Base-by-base conservation (phyloP, 2,113 vertebrate species). In the Pteruthius melanotis region DNA sequence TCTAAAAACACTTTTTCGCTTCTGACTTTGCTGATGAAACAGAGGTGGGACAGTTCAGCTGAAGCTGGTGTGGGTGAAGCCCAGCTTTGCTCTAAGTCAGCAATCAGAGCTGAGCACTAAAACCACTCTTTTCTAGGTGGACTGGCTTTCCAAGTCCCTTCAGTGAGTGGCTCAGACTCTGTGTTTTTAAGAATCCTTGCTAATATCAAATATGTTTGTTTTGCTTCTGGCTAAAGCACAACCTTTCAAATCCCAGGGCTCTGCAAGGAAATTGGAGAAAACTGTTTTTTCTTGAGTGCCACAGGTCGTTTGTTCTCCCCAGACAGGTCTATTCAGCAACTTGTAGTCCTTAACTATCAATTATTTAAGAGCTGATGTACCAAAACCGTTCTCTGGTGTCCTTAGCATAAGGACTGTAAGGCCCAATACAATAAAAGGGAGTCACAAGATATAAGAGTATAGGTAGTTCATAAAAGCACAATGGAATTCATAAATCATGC, bases 401-500 rank as follows among this genome's bases (percentile, higher is more conserved):
- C 80, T 89, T 93, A 92, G 80, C 60, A 31, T 93, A 91, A 77
- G 77, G 87, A 87, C 83, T 12, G 13, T 23, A 37, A 94, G 94
- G 86, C 83, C 71, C 71, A 93, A 49, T 40, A 78, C 91, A 97
- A 95, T 96, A 92, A 95, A 88, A 93, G 68, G 28, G 74, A 93
- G 86, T 92, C 87, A 64, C 78, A 69, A 94, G 81, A 71, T 79
- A 10, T 28, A 75, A 81, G 87, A 91, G 68, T 23, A 20, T 9
- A 95, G 92, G 93, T 94, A 78, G 91, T 90, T 94, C 89, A 89
- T 92, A 96, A 94, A 96, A 95, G 53, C 84, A 87, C 87, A 89
- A 79, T 96, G 87, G 89, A 95, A 89, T 94, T 95, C 93, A 95
- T 96, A 96, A 94, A 95, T 95, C 95, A 94, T 15, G 16, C 53